Base-by-base conservation (phyloP, 2,113 vertebrate species). In the Aplodontia rufa region DNA sequence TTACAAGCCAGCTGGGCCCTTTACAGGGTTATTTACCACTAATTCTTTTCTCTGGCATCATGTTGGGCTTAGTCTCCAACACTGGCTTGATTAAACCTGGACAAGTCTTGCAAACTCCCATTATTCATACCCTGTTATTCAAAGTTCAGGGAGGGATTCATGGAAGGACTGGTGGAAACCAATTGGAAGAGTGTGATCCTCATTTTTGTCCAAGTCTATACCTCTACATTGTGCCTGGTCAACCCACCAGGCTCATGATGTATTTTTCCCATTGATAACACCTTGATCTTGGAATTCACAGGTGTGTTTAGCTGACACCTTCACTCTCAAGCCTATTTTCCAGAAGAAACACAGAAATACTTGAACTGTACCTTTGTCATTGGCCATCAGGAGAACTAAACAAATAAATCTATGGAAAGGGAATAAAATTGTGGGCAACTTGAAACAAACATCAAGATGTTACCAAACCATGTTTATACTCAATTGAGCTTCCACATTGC, bases 301-400 rank as follows among this genome's bases (percentile, higher is more conserved):
- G 47, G 14, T 47, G 17, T 49, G 8, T 66, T 51, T 16, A 51
- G 19, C 9, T 76, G 4, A 28, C 55, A 47, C 32, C 47, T 86
- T 72, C 30, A 74, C 19, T 74, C 49, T 87, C 20, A 92, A 86
- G 49, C n/a, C 47, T 55, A 5, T 89, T 82, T 93, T 60, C 83
- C 49, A 86, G 72, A 89, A 89, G 47, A 91, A 95, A 96, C 66
- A 16, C 74, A 64, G n/a, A n/a, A n/a, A n/a, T 28, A 71, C 24
- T 42, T 87, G 35, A 20, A 28, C 55, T 87, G 26, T 26, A 51
- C 35, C 80, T 58, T 84, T 71, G 5, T 55, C 45, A 32, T 58
- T 62, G 45, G 14, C 62, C 35, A 66, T 9, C 35, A n/a, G 2
- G 45, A 74, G 24, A 22, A 12, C 42, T 94, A 75, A 64, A 80